Conservation (phyloP, 2,888 invertebrate genomes). For the Meloe dianella region DNA sequence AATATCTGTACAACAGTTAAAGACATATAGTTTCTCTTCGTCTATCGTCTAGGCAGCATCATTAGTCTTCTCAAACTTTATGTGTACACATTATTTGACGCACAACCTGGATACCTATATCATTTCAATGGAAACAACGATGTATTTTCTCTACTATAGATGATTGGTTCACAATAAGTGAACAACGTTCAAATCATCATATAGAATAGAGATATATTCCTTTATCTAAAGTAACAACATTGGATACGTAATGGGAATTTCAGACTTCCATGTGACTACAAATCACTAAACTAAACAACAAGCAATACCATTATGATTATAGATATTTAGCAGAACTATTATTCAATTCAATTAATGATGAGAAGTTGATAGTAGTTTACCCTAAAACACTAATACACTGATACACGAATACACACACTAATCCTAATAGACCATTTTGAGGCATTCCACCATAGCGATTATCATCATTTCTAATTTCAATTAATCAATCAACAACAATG, state of each 20-base stretch:
- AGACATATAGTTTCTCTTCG: not conserved
- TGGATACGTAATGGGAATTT: constrained; percentile 16
- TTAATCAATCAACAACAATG: not conserved
- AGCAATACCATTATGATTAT: constrained; percentile 13
- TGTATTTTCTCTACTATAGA: not conserved
- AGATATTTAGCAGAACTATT: not conserved
- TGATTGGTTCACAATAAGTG: not conserved
- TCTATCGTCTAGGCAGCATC: not conserved
- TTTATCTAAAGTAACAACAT: constrained; percentile 13
- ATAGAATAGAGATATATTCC: not conserved
- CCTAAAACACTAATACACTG: not conserved
- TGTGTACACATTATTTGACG: not conserved
- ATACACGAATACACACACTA: no score
- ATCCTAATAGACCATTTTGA: no score
- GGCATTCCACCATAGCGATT: not conserved
- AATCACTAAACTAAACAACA: constrained; percentile 20
- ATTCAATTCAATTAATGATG: not conserved
- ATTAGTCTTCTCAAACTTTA: not conserved
- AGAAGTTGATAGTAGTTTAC: not conserved
- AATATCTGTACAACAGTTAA: not conserved
- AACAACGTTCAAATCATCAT: not conserved
- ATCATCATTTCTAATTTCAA: not conserved
- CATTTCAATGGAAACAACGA: not conserved
- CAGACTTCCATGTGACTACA: constrained; percentile 23
- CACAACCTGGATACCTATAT: not conserved